phyloP scores from a whole-genome alignment of 2,113 vertebrate species.

The Clinocottus analis region DNA sequence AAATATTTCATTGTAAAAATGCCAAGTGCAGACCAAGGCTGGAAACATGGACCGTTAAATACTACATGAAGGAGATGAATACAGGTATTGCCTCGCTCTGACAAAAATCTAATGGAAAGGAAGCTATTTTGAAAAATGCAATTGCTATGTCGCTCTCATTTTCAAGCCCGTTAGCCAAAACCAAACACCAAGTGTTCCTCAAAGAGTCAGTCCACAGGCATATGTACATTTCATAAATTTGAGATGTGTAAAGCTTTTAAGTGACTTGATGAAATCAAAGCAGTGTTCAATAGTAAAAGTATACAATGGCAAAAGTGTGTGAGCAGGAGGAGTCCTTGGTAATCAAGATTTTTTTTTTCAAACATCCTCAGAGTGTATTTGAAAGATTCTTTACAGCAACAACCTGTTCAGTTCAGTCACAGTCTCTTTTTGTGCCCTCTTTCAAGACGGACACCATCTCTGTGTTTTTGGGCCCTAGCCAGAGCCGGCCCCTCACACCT shows the following conservation, averaged over 20 bases:
- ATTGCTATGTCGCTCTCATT: not conserved
- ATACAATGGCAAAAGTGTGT: not conserved
- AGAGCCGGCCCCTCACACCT: not conserved
- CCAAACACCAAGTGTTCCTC: not conserved
- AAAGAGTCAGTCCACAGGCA: slow-evolving; percentile 12
- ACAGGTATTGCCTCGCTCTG: slow-evolving; percentile 40
- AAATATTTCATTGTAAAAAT: slow-evolving; percentile 1
- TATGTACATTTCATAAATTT: not conserved
- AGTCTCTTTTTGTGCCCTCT: slow-evolving; percentile 8
- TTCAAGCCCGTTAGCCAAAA: not conserved
- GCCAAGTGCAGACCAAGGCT: not conserved
- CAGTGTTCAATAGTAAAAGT: not conserved
- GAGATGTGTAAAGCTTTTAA: slow-evolving; percentile 13
- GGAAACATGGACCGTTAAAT: not conserved
- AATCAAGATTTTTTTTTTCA: not conserved
- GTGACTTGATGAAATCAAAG: slow-evolving; percentile 8
- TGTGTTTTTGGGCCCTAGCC: not conserved
- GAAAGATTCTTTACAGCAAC: slow-evolving; percentile 15
- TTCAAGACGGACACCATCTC: not conserved
- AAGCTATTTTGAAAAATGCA: not conserved
- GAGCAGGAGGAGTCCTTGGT: not conserved
- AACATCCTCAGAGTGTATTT: slow-evolving; percentile 26
- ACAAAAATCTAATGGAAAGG: not conserved
- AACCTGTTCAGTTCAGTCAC: not conserved
- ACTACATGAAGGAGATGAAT: slow-evolving; percentile 20